Conservation (phyloP, 2,113 vertebrate genomes). For the Miniopterus natalensis region DNA sequence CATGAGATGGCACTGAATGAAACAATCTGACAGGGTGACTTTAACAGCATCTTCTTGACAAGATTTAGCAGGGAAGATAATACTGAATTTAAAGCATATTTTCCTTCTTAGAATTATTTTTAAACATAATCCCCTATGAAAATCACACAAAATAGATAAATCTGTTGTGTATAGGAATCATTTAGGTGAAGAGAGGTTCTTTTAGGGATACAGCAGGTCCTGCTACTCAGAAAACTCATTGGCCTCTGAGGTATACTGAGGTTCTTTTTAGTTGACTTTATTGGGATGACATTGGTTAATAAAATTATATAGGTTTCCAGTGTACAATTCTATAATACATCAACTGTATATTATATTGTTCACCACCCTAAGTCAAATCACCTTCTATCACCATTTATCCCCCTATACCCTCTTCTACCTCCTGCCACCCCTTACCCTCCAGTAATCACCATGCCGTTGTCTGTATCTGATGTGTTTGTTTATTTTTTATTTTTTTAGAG, state of each 20-base stretch:
- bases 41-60: neutral
- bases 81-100: neutral
- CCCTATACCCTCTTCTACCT: neutral
- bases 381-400: neutral
- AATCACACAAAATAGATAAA: neutral
- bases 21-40: neutral
- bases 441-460: neutral
- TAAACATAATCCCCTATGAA: neutral
- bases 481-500: too few relatives aligned
- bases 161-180: neutral
- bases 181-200: neutral
- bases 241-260: neutral
- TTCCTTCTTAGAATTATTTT: neutral
- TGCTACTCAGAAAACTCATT: neutral
- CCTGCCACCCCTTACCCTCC: neutral
- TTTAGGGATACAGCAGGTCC: neutral
- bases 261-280: neutral
- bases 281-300: neutral
- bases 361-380: neutral
- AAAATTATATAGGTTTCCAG: neutral
- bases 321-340: neutral
- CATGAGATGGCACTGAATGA: neutral
- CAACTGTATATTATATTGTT: neutral
- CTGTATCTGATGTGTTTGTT: neutral
- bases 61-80: neutral